Conservation (phyloP, 1,140 invertebrate species). For the Metaphire vulgaris region DNA sequence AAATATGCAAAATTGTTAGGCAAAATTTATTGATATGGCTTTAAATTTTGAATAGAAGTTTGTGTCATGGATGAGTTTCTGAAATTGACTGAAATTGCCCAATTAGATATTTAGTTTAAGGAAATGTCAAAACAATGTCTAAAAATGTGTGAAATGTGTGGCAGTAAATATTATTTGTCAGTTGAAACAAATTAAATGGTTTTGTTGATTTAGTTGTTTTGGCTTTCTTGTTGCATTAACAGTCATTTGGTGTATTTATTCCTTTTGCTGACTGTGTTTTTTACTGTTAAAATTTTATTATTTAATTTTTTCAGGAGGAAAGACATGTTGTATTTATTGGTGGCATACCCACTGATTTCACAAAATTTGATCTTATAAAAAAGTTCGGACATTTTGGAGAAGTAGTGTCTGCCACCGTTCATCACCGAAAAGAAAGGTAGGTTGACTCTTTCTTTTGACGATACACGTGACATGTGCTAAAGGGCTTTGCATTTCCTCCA, state of each 20-base stretch:
- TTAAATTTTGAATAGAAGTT: too few relatives aligned
- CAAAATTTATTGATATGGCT: too few relatives aligned
- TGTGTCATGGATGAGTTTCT: too few relatives aligned
- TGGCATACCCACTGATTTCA: background rate
- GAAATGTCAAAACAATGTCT: background rate
- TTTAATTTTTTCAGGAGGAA: background rate
- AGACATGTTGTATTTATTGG: background rate
- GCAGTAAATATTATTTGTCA: background rate
- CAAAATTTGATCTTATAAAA: background rate
- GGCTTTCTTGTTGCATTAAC: too few relatives aligned
- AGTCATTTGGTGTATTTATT: background rate
- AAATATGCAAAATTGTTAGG: too few relatives aligned
- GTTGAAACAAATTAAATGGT: background rate
- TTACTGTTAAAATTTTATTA: background rate
- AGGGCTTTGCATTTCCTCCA: background rate
- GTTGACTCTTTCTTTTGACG: too few relatives aligned
- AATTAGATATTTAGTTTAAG: background rate
- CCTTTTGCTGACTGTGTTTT: background rate
- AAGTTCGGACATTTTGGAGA: background rate
- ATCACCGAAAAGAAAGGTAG: background rate
- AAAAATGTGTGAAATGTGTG: background rate
- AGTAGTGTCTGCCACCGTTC: background rate
- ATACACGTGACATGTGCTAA: background rate
- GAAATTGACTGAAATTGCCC: too few relatives aligned
- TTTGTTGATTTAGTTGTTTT: background rate